Evolutionary conservation across 2,888 invertebrate genomes (phyloP).

Genomic region (Dicranocentrus wangi): DNA sequence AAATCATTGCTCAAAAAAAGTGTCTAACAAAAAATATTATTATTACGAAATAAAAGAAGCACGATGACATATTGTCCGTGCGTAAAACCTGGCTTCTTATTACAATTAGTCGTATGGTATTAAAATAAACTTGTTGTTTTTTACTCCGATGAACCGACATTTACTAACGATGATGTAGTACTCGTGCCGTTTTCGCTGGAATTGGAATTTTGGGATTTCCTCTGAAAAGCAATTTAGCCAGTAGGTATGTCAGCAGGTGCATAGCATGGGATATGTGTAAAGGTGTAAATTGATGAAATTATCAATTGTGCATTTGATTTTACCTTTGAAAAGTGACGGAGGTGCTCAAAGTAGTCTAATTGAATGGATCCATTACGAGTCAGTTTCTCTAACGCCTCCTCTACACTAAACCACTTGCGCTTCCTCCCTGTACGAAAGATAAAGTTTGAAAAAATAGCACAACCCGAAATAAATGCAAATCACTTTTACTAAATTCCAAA

Average conservation of each 20-base stretch:
- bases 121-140: slow-evolving; percentile 2
- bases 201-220: slow-evolving; percentile 45
- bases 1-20: no score
- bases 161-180: slow-evolving; percentile 30
- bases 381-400: slow-evolving; percentile 90
- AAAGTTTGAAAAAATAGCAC: neutral
- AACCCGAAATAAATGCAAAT: neutral
- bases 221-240: slow-evolving; percentile 35
- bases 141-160: slow-evolving; percentile 48
- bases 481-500: neutral
- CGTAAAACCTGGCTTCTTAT: no score
- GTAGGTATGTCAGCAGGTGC: no score
- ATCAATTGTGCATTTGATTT: no score
- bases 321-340: slow-evolving; percentile 54
- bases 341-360: slow-evolving; percentile 68
- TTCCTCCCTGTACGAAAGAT: slow-evolving; percentile 81
- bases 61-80: no score
- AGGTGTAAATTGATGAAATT: no score
- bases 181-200: slow-evolving; percentile 33
- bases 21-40: no score
- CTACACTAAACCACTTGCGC: slow-evolving; percentile 93
- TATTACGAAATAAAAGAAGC: no score
- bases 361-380: slow-evolving; percentile 87
- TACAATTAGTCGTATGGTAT: no score
- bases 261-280: no score